phyloP scores from a whole-genome alignment of 2,797 vertebrate species.

The Phataginus tricuspis region DNA sequence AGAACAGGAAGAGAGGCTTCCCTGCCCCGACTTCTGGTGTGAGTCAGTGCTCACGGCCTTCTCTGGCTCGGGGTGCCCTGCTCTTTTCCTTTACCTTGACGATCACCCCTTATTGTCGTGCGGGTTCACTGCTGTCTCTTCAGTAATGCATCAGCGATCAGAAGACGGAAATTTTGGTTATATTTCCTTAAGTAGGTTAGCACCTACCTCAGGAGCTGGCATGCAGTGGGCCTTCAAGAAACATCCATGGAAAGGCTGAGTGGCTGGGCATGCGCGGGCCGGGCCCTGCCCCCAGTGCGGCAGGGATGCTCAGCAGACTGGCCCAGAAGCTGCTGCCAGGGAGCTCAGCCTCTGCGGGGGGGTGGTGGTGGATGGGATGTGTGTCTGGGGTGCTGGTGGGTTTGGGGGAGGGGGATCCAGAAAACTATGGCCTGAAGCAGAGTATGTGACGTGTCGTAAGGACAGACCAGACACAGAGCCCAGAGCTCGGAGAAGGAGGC shows the following conservation, averaged over 20 bases:
- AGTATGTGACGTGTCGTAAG: fast-evolving
- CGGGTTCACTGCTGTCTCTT: not conserved
- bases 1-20: not conserved
- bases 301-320: not conserved
- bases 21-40: too few species aligned
- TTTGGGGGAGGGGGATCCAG: not conserved
- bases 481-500: not conserved
- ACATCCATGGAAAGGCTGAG: fast-evolving
- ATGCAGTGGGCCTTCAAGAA: not conserved
- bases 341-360: not conserved
- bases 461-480: not conserved
- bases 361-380: fast-evolving
- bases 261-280: not conserved
- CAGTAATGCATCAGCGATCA: not conserved
- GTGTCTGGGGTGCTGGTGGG: fast-evolving
- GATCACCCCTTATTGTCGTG: not conserved
- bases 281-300: too few species aligned
- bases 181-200: not conserved
- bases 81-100: not conserved
- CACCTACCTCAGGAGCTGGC: not conserved
- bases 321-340: not conserved
- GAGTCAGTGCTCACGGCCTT: fast-evolving
- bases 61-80: fast-evolving
- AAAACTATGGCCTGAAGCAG: not conserved
- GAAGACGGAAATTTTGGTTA: not conserved